phyloP scores from a whole-genome alignment of 2,888 invertebrate genomes.

The Melinopterus prodromus region DNA sequence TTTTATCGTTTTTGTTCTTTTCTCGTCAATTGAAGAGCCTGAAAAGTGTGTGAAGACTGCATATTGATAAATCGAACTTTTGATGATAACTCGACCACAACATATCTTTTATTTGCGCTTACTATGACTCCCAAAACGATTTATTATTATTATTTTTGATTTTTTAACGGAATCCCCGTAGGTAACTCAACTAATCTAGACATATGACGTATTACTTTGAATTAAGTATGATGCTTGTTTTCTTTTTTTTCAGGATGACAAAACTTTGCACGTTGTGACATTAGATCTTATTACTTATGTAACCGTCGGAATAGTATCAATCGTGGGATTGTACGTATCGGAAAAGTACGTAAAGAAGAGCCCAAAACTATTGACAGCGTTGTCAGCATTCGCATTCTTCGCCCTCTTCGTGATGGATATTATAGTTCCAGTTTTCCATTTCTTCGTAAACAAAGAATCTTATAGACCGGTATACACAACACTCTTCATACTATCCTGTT shows the following conservation, averaged over 20 bases:
- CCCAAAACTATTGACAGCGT: slow-evolving; percentile 50
- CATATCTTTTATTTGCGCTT: too few relatives aligned
- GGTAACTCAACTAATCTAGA: too few relatives aligned
- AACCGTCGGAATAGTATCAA: slow-evolving; percentile 58
- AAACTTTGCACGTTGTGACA: slow-evolving; percentile 27
- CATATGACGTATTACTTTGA: too few relatives aligned
- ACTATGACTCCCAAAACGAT: too few relatives aligned
- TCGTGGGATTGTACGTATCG: slow-evolving; percentile 61
- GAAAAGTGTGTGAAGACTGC: too few relatives aligned
- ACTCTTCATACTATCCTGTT: slow-evolving; percentile 78
- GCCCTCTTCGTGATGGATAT: slow-evolving; percentile 67
- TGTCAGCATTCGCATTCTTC: slow-evolving; percentile 58
- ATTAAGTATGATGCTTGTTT: slow-evolving; percentile 11
- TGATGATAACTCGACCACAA: too few relatives aligned
- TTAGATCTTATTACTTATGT: slow-evolving; percentile 63
- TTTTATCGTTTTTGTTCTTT: too few relatives aligned
- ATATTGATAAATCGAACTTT: too few relatives aligned
- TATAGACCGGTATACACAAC: slow-evolving; percentile 76
- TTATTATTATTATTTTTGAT: too few relatives aligned
- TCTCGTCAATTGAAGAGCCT: too few relatives aligned
- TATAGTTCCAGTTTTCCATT: slow-evolving; percentile 71
- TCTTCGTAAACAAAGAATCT: slow-evolving; percentile 47
- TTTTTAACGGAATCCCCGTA: too few relatives aligned
- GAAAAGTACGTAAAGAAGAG: slow-evolving; percentile 54
- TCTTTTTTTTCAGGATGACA: slow-evolving; percentile 43